These are phyloP conservation scores for Podargus strigoides DNA, from an alignment of 2,797 vertebrate species.

Conservation along the genomic window DNA sequence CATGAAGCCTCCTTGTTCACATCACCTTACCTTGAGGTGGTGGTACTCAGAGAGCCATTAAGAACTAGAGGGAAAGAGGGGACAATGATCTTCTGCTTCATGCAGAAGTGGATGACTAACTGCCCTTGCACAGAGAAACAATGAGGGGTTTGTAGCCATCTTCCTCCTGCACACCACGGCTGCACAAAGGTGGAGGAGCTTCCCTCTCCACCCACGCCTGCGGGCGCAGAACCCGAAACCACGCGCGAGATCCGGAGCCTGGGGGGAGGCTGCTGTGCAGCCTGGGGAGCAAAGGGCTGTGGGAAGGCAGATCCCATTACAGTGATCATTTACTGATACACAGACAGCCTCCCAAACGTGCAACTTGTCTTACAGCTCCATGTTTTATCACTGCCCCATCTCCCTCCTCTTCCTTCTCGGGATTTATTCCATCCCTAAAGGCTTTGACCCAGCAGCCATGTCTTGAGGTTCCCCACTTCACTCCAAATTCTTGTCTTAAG, in stretches of 20 bases:
- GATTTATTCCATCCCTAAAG: background rate
- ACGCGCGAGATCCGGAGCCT: rapidly evolving
- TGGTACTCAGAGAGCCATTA: too few relatives aligned
- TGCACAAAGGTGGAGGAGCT: rapidly evolving
- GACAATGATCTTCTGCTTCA: background rate
- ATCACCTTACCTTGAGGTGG: background rate
- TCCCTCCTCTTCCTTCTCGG: background rate
- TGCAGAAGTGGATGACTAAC: background rate
- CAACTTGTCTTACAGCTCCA: background rate
- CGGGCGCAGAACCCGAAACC: background rate
- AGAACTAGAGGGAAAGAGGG: background rate
- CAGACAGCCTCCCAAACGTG: background rate
- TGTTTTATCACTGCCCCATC: rapidly evolving
- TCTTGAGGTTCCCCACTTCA: background rate
- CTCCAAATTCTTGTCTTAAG: background rate
- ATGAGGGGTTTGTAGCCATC: background rate
- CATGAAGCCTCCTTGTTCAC: background rate
- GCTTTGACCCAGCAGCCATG: rapidly evolving
- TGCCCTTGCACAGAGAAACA: background rate
- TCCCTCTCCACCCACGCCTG: background rate
- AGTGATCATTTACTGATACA: rapidly evolving
- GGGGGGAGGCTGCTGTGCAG: rapidly evolving
- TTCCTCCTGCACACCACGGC: background rate
- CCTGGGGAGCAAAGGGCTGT: background rate
- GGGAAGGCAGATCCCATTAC: background rate